Percentiles rank a stretch among this genome's conserved stretches.
Evolutionary conservation across 2,888 invertebrate species (phyloP).

Genomic region (Andrena bucephala): DNA sequence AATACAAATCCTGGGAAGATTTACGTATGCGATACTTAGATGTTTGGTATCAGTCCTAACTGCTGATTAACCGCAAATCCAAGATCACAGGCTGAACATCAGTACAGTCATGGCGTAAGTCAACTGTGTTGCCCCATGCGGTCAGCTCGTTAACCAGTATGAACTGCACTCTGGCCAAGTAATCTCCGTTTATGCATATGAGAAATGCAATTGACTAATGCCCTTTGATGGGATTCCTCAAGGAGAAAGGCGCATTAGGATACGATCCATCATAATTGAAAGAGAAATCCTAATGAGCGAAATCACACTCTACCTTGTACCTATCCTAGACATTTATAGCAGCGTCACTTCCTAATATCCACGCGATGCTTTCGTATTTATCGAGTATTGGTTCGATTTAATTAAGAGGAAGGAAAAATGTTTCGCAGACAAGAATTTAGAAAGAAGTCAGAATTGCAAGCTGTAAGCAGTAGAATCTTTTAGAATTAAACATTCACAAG

Average conservation of each 20-base stretch:
- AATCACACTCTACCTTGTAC: background rate
- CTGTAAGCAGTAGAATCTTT: constrained; percentile 52
- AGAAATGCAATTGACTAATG: constrained; percentile 63
- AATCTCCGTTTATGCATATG: constrained; percentile 51
- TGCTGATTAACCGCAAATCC: constrained; percentile 70
- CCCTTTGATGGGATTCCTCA: constrained; percentile 58
- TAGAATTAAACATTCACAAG: constrained; percentile 63
- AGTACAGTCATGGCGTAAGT: constrained; percentile 58
- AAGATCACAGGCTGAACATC: constrained; percentile 70
- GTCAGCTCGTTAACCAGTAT: constrained; percentile 72
- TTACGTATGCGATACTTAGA: constrained; percentile 27
- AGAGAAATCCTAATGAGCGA: constrained; percentile 20
- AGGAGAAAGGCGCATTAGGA: constrained; percentile 20
- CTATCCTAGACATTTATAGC: background rate
- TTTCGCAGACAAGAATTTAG: constrained; percentile 39
- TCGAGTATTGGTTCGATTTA: background rate
- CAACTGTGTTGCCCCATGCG: constrained; percentile 67
- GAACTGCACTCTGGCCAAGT: constrained; percentile 53
- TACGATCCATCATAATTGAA: constrained; percentile 4
- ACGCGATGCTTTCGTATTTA: background rate
- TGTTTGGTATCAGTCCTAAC: constrained; percentile 63
- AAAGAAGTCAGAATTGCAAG: constrained; percentile 24
- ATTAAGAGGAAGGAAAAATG: background rate
- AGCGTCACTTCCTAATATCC: no score
- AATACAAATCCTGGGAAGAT: constrained; percentile 18